phyloP scores from a whole-genome alignment of 2,888 invertebrate genomes.

The Epinotia nisella region DNA sequence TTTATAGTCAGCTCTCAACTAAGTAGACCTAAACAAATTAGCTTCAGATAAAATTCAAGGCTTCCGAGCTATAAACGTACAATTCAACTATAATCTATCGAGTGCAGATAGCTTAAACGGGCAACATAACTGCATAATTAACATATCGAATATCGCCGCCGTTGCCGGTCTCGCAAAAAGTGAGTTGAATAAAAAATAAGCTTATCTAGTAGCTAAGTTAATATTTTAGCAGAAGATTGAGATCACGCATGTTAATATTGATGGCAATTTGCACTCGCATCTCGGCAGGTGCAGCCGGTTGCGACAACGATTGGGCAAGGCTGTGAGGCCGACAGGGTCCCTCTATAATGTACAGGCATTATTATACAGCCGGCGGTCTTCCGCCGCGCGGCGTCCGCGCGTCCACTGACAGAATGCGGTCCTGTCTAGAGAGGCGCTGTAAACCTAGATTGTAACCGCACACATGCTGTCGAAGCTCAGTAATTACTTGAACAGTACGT shows the following conservation, averaged over 20 bases:
- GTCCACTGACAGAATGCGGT: constrained; percentile 25
- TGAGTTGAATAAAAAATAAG: constrained; percentile 5
- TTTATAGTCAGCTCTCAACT: constrained; percentile 1
- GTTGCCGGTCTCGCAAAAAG: not conserved
- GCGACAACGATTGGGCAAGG: constrained; percentile 81
- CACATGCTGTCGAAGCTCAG: constrained; percentile 70
- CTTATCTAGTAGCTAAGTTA: not conserved
- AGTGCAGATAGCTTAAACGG: constrained; percentile 18
- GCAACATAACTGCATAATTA: constrained; percentile 23
- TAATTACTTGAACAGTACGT: constrained; percentile 66
- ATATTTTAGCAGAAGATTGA: constrained; percentile 51
- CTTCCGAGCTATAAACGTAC: constrained; percentile 17
- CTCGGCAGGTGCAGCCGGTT: constrained; percentile 81
- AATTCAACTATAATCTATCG: constrained; percentile 16
- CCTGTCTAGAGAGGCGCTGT: constrained; percentile 59
- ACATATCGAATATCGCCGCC: constrained; percentile 3
- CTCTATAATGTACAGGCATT: constrained; percentile 25
- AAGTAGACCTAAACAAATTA: constrained; percentile 3
- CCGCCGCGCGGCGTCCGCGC: constrained; percentile 4
- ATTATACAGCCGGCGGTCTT: constrained; percentile 32
- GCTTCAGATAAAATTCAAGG: constrained; percentile 13
- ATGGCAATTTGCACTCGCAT: constrained; percentile 74
- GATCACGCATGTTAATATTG: constrained; percentile 58
- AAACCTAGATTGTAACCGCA: constrained; percentile 70
- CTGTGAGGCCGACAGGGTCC: constrained; percentile 34